Conservation (phyloP, 2,797 vertebrate genomes). For the Gila robusta region DNA sequence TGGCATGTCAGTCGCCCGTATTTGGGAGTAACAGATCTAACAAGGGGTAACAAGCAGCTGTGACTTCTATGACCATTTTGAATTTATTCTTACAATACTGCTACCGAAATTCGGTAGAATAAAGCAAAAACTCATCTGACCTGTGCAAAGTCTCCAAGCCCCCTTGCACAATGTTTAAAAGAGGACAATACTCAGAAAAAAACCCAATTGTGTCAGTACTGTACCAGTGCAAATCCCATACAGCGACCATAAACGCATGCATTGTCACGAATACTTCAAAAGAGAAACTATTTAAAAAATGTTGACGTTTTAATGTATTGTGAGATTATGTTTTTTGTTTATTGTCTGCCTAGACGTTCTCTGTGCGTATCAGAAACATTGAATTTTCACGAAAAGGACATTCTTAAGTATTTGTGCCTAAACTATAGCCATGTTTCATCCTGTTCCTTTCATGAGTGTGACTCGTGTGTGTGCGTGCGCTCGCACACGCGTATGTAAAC, state of each 20-base stretch:
- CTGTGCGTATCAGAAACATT: constrained; percentile 80
- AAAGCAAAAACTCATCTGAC: constrained; percentile 38
- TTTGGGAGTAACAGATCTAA: background rate
- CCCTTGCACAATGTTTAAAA: constrained; percentile 63
- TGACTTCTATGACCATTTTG: background rate
- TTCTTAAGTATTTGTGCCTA: constrained; percentile 91
- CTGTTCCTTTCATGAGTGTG: constrained; percentile 68
- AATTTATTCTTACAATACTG: background rate
- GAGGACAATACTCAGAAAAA: constrained; percentile 65
- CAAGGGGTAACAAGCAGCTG: background rate
- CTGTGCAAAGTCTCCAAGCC: constrained; percentile 74
- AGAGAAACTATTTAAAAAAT: constrained; percentile 80
- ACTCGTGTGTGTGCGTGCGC: constrained; percentile 72
- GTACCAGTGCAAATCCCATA: constrained; percentile 75
- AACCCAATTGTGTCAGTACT: constrained; percentile 72
- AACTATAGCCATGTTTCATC: constrained; percentile 85
- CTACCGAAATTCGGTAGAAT: background rate
- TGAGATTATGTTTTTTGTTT: constrained; percentile 85
- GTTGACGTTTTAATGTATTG: constrained; percentile 87
- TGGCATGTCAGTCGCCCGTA: background rate
- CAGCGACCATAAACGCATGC: constrained; percentile 85
- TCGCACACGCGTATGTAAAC: constrained; percentile 80
- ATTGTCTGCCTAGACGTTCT: constrained; percentile 81
- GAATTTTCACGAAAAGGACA: constrained; percentile 81
- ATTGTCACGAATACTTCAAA: constrained; percentile 85